Evolutionary conservation across 2,888 invertebrate genomes (phyloP), one percentile per base, ranked within the genome.

Genomic region (Dynastes grantii): DNA sequence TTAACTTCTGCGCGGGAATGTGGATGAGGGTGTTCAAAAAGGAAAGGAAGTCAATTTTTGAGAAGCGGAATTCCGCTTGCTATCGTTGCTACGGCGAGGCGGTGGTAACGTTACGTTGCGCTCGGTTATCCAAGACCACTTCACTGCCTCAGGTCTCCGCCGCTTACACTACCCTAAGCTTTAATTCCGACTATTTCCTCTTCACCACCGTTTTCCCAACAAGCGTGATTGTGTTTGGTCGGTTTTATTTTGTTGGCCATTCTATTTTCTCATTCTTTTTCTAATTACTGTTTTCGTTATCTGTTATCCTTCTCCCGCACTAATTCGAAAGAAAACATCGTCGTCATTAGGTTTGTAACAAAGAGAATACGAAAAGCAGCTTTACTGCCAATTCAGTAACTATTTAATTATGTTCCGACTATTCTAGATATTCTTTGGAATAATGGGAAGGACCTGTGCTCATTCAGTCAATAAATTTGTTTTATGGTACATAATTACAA

Each of bases 1-100:
- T 84, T 84, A 83, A 79, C 61, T 61, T 75, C 73, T 58, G 73
- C 29, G 58, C 58, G 73, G 49, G n/a, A 71, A 63, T 37, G 71
- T 77, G 63, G 32, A 53, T 16, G 61, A 58, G 55, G 55, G 22
- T 22, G 22, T 45, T 6, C 27, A 16, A 75, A 75, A 63, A 75
- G 27, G 22, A 37, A 67, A 27, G 68, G 55, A 45, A 16, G 61
- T 61, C 73, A 75, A 75, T 75, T 75, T 75, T 75, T 75, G 16
- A 55, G 37, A 63, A 8, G 55, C 16, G 22, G 37, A 16, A 37
- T n/a, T 45, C 11, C 45, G 45, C 45, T 45, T 45, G 45, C 45
- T 45, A 45, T 11, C 32, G 32, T 37, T 11, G 11, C 45, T 45
- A 45, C 37, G n/a, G 40, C n/a, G 49, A 40, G n/a, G 40, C n/a